phyloP scores from a whole-genome alignment of 2,888 invertebrate species.

The Steinernema hermaphroditum region DNA sequence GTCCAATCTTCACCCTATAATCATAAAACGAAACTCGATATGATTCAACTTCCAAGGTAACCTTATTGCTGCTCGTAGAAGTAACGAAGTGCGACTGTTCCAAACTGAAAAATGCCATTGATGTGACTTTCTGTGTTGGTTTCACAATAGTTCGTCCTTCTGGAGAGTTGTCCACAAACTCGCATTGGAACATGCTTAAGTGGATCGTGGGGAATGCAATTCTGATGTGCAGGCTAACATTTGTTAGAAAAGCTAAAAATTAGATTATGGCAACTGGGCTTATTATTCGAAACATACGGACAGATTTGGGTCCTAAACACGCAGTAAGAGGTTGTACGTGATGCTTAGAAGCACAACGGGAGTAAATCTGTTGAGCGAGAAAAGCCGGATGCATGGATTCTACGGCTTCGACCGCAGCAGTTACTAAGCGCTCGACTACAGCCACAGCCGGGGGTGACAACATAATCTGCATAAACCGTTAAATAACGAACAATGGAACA shows the following conservation, averaged over 20 bases:
- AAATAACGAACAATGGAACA: background rate
- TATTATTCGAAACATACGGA: background rate
- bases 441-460: slow-evolving; percentile 48
- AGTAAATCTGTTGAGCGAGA: slow-evolving; percentile 55
- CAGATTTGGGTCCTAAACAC: slow-evolving; percentile 38
- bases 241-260: slow-evolving; percentile 12
- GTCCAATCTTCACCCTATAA: slow-evolving; percentile 8
- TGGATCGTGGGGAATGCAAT: slow-evolving; percentile 37
- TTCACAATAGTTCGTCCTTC: background rate
- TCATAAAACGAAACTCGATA: background rate
- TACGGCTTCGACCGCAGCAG: slow-evolving; percentile 37
- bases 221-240: slow-evolving; percentile 25
- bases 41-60: background rate
- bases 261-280: background rate
- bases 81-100: slow-evolving; percentile 30
- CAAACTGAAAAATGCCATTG: slow-evolving; percentile 30
- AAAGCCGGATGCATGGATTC: slow-evolving; percentile 51
- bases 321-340: slow-evolving; percentile 60
- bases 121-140: background rate
- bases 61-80: slow-evolving; percentile 9
- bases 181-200: slow-evolving; percentile 44
- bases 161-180: background rate
- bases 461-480: slow-evolving; percentile 1
- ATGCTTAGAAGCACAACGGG: slow-evolving; percentile 46
- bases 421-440: slow-evolving; percentile 46